Evolutionary conservation across 1,140 invertebrate species (phyloP), one percentile per base, ranked within the genome.

Genomic region (Aphaenogaster floridana): DNA sequence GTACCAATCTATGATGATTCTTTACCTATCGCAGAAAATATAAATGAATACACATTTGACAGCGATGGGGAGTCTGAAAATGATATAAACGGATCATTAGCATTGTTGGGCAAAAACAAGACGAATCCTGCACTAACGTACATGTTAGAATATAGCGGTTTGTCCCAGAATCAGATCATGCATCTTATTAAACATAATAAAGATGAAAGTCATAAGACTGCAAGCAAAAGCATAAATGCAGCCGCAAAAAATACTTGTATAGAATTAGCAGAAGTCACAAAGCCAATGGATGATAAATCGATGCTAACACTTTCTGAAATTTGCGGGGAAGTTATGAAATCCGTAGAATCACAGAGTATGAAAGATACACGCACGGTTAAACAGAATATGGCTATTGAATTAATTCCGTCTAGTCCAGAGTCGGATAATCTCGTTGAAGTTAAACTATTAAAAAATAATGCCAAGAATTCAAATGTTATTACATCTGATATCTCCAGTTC

Each of bases 141-240:
- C 86, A 97, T 98, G 96, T 96, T 97, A 90, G 97, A 98, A 92
- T 97, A 98, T 89, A 97, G 96, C 92, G 97, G 97, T 54, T 96
- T 98, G 86, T 97, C 97, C 21, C 96, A 97, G 81, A 96, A 96
- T 88, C 96, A 97, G 92, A 97, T 96, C 21, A 74, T 96, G 0
- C 57, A 92, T 13, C 72, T 96, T 50, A 94, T 98, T 52, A 95
- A 96, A 88, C 95, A 96, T 91, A 96, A 96, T 96, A 93, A 93
- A 88, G 83, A 95, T 92, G 39, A 91, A 68, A 69, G 7, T 9
- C 1, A 13, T 54, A 69, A 88, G 42, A 17, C 0, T 34, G 9
- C 3, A 21, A 21, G 63, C 6, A 34, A 81, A 54, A 17, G 4
- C n/a, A 15, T 36, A 50, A 78, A 74, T 48, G 1, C 36, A 2